Conservation (phyloP, 2,113 vertebrate genomes). For the Dinomys branickii region DNA sequence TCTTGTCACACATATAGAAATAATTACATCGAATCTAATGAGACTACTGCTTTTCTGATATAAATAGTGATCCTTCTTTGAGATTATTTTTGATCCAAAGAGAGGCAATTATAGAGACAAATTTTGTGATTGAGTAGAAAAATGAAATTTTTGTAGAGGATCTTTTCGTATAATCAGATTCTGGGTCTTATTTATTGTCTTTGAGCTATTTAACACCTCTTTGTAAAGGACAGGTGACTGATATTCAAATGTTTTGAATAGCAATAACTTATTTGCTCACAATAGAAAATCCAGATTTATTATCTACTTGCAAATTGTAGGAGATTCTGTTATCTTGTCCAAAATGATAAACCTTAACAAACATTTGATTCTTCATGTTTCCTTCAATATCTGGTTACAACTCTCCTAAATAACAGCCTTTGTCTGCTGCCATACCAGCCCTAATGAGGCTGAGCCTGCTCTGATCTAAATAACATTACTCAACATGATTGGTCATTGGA, state of each 20-base stretch:
- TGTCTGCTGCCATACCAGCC: no score
- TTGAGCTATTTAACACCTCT: neutral
- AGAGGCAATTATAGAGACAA: neutral
- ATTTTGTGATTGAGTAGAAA: neutral
- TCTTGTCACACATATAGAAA: neutral
- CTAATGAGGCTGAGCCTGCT: no score
- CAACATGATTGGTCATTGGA: no score
- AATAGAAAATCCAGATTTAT: neutral
- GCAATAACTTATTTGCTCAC: neutral
- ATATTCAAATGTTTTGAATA: neutral
- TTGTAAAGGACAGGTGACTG: neutral
- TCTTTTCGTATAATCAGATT: neutral
- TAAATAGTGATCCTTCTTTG: constrained; percentile 15
- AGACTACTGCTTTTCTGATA: neutral
- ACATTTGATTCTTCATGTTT: neutral
- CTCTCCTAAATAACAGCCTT: neutral
- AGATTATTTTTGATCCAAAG: constrained; percentile 22
- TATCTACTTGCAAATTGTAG: neutral
- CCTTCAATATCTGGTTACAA: neutral
- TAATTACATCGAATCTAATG: neutral
- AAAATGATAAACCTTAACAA: neutral
- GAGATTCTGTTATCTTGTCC: neutral
- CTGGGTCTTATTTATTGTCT: neutral
- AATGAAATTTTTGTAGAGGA: neutral
- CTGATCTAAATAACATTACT: no score